Evolutionary conservation across 2,888 invertebrate genomes (phyloP), one percentile per base, ranked within the genome.

Genomic region (Cerastis rubricosa): DNA sequence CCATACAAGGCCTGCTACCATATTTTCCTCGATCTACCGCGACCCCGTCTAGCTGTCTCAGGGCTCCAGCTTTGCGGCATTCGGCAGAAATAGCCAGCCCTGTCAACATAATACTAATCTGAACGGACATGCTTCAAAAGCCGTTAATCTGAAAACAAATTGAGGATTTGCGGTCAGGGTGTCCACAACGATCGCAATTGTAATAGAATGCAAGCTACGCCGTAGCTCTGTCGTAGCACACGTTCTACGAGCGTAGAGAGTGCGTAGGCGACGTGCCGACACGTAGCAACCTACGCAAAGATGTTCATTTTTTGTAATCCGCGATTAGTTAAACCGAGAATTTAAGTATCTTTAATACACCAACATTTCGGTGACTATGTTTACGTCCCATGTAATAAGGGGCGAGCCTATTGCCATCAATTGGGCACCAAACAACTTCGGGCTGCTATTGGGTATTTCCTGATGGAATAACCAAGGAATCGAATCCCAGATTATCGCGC

Each of bases 181-280:
- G n/a, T 43, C 43, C 29, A 67, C 51, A 63, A 45, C 22, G 45
- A 40, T 73, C 25, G 47, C n/a, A 71, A 78, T 49, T 79, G 73
- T 59, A 66, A 57, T 57, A 79, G 12, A 78, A 57, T 12, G 43
- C 9, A 35, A 59, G 49, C 72, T 79, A 78, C 78, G 78, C 25
- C 59, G 68, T 78, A 47, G 70, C 61, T 22, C 7, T 29, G 40
- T 29, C 79, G 79, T 78, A 78, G 78, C 57, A 73, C 57, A n/a
- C 6, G 35, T 7, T 11, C 80, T 66, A 73, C 65, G 65, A 80
- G 35, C 35, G 59, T 40, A 66, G 17, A 43, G 9, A 9, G 14
- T 25, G 43, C 72, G 72, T 78, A 79, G 72, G 19, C 49, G 22
- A 3, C 3, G 7, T 22, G 64, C 43, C 43, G n/a, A 64, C 64